Percentiles rank a stretch among this genome's conserved stretches.
These are phyloP conservation scores for Callimorpha dominula DNA, from an alignment of 2,888 invertebrate species.

Conservation along the genomic window DNA sequence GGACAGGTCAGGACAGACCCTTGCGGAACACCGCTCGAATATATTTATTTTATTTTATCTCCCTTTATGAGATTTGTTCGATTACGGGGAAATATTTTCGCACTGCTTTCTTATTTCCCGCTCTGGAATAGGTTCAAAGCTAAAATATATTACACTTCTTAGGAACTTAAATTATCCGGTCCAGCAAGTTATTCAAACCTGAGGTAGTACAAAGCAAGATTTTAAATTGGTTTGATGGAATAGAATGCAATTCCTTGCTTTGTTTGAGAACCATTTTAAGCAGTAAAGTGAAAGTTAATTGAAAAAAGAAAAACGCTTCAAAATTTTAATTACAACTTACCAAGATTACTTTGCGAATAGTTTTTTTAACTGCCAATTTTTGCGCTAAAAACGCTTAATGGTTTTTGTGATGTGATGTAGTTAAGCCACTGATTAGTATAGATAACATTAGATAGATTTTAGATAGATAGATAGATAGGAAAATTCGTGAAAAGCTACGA, in stretches of 20 bases:
- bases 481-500: too few relatives aligned
- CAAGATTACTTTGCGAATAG: slow-evolving; percentile 46
- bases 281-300: slow-evolving; percentile 28
- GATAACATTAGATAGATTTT: too few relatives aligned
- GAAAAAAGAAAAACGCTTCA: slow-evolving; percentile 27
- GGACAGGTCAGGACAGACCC: too few relatives aligned
- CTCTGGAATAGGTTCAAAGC: not conserved
- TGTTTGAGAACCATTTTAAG: slow-evolving; percentile 15
- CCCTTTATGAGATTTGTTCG: slow-evolving; percentile 7
- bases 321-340: slow-evolving; percentile 50
- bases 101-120: not conserved
- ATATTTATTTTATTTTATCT: slow-evolving; percentile 7
- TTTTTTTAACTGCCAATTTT: slow-evolving; percentile 53
- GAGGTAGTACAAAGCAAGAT: slow-evolving; percentile 11
- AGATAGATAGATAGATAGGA: too few relatives aligned
- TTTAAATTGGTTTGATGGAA: slow-evolving; percentile 15
- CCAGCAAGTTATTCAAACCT: slow-evolving; percentile 11
- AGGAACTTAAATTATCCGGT: slow-evolving; percentile 15
- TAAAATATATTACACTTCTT: slow-evolving; percentile 8
- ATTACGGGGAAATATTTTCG: slow-evolving; percentile 1
- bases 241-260: slow-evolving; percentile 21
- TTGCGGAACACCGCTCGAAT: too few relatives aligned
- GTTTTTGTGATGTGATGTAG: not conserved
- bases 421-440: not conserved
- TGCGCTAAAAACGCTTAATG: slow-evolving; percentile 33